These are phyloP conservation scores for Blennius ocellaris DNA, from an alignment of 2,113 vertebrate genomes.

Conservation along the genomic window DNA sequence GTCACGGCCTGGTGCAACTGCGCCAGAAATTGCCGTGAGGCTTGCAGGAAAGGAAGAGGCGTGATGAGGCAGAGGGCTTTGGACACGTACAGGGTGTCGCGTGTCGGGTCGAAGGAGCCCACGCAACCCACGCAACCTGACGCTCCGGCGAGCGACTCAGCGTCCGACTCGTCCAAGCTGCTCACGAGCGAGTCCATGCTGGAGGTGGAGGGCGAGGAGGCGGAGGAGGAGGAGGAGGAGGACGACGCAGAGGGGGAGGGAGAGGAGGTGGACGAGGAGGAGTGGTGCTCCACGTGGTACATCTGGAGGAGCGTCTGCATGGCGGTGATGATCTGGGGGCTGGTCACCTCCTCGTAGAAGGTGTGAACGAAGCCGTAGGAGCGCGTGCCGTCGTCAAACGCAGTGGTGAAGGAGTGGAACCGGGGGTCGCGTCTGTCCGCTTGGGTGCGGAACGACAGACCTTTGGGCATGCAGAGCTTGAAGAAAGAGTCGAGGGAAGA, in stretches of 20 bases:
- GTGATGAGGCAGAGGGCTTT: constrained; percentile 96
- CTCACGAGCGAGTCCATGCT: constrained; percentile 96
- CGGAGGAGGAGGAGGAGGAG: constrained; percentile 79
- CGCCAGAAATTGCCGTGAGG: constrained; percentile 92
- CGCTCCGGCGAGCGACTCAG: constrained; percentile 80
- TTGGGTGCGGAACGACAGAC: constrained; percentile 94
- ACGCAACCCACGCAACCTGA: constrained; percentile 83
- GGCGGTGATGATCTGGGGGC: constrained; percentile 91
- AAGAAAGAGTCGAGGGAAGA: neutral
- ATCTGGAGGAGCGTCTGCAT: constrained; percentile 98
- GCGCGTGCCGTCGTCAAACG: constrained; percentile 91
- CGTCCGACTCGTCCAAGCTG: constrained; percentile 89
- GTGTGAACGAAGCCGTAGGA: constrained; percentile 96
- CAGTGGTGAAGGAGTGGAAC: constrained; percentile 95
- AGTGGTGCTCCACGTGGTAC: constrained; percentile 92
- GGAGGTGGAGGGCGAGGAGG: constrained; percentile 91
- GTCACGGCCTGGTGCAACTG: constrained; percentile 93
- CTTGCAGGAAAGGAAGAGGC: constrained; percentile 96
- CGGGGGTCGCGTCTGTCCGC: constrained; percentile 86
- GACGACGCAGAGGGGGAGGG: constrained; percentile 37
- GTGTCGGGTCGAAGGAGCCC: constrained; percentile 88
- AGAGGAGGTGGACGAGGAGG: constrained; percentile 78
- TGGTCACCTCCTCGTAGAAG: constrained; percentile 95
- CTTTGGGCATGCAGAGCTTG: constrained; percentile 98
- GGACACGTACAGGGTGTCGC: constrained; percentile 94